Conservation (phyloP, 1,140 invertebrate species). For the Anthonomus grandis region DNA sequence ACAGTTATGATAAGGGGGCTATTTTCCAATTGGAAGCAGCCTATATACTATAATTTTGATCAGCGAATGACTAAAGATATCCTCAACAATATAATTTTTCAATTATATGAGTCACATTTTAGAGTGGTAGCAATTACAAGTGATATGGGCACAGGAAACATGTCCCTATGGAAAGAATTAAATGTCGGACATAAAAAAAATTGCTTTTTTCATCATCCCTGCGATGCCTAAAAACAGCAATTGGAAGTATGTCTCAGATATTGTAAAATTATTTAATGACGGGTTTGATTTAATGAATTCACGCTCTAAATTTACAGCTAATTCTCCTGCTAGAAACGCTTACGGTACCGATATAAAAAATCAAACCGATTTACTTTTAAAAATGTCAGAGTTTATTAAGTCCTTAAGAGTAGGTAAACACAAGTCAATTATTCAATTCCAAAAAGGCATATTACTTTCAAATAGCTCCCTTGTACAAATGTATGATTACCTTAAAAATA, state of each 20-base stretch:
- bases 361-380: constrained; percentile 17
- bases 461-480: constrained; percentile 3
- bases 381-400: constrained; percentile 3
- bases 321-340: constrained; percentile 15
- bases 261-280: constrained; percentile 11
- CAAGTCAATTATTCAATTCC: background rate
- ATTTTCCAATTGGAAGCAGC: constrained; percentile 20
- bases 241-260: constrained; percentile 10
- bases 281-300: constrained; percentile 17
- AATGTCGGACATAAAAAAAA: constrained; percentile 5
- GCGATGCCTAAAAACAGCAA: no score
- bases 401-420: constrained; percentile 11
- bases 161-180: constrained; percentile 11
- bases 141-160: constrained; percentile 17
- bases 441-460: constrained; percentile 11
- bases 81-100: constrained; percentile 6
- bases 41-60: constrained; percentile 26
- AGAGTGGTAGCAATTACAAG: constrained; percentile 15
- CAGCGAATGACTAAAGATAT: constrained; percentile 19
- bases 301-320: constrained; percentile 15
- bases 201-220: no score
- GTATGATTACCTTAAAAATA: constrained; percentile 13
- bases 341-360: constrained; percentile 9
- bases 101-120: constrained; percentile 7
- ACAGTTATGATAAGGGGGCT: constrained; percentile 16